Evolutionary conservation across 2,113 vertebrate species (phyloP).

Genomic region (Myiagra hebetior): DNA sequence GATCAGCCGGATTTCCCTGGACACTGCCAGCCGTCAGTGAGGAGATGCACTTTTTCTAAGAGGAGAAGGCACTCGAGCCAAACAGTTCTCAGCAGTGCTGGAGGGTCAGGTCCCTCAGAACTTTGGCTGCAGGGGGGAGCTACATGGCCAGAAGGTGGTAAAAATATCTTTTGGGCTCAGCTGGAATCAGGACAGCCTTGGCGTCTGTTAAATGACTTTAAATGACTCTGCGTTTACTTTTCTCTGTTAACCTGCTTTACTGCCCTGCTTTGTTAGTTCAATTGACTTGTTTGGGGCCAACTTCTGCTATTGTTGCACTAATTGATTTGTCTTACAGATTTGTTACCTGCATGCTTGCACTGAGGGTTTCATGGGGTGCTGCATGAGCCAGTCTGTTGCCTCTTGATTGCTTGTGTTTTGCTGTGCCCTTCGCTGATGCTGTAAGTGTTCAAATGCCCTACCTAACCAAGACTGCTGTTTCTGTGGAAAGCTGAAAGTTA

Average conservation of each 20-base stretch:
- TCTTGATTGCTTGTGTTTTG: not conserved
- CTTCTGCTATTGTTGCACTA: not conserved
- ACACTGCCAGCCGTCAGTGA: accelerated
- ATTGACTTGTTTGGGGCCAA: not conserved
- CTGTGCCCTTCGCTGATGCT: not conserved
- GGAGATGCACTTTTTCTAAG: not conserved
- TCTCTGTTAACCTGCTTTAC: not conserved
- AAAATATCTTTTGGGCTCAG: not conserved
- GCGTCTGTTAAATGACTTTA: not conserved
- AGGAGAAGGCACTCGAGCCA: not conserved
- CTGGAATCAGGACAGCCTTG: not conserved
- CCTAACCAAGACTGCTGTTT: not conserved
- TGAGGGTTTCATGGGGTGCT: not conserved
- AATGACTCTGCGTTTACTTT: not conserved
- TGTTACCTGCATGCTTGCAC: not conserved
- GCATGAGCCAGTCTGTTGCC: not conserved
- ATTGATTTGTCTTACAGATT: not conserved
- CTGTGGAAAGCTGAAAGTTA: not conserved
- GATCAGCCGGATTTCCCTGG: not conserved
- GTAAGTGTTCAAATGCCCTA: not conserved
- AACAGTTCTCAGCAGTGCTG: not conserved
- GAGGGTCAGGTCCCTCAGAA: not conserved
- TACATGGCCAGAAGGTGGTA: not conserved
- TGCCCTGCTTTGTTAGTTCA: not conserved
- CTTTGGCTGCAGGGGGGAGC: not conserved